Base-by-base conservation (phyloP, 2,888 invertebrate species). In the Sylvicola cinctus region DNA sequence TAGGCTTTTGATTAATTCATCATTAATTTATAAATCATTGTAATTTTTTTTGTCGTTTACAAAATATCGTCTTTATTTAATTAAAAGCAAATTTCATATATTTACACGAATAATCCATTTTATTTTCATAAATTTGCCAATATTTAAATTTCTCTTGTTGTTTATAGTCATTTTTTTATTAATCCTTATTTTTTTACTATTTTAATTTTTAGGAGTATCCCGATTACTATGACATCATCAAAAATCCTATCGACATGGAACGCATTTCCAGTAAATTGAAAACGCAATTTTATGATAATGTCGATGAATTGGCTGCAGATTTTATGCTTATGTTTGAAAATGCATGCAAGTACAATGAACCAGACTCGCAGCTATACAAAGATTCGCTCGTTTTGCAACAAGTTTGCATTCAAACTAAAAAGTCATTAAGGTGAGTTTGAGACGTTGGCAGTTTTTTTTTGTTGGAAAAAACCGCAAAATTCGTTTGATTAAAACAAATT, bases 331-430 rank as follows among this genome's bases (percentile, higher is more conserved):
- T 95, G 88, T 81, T 91, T 45, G 88, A 88, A 47, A 95, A 95
- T 53, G 93, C 95, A 2, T 93, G 90, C 63, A 90, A 87, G 51
- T 95, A 88, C 51, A 95, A 95, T 53, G 95, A 95, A 50, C 93
- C 95, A 0, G 93, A 93, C 50, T 93, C 93, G 0, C 85, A 88
- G 56, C 88, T 95, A 42, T 95, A 93, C 53, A 93, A 93, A 61
- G 95, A 96, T 57, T 91, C 95, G 0, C 62, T 96, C 44, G 77
- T 87, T 16, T 58, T 98, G 46, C 95, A 96, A 58, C 68, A 88
- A 41, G 68, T 95, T 33, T 84, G 90, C 37, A 62, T 95, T 41
- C 84, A 95, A 64, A 85, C 88, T 39, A 93, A 93, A 49, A 68
- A 85, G 45, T 74, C 85, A 52, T 58, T 96, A 35, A 74, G 78